Conservation (phyloP, 2,797 vertebrate species). For the Poliocrania exsul region DNA sequence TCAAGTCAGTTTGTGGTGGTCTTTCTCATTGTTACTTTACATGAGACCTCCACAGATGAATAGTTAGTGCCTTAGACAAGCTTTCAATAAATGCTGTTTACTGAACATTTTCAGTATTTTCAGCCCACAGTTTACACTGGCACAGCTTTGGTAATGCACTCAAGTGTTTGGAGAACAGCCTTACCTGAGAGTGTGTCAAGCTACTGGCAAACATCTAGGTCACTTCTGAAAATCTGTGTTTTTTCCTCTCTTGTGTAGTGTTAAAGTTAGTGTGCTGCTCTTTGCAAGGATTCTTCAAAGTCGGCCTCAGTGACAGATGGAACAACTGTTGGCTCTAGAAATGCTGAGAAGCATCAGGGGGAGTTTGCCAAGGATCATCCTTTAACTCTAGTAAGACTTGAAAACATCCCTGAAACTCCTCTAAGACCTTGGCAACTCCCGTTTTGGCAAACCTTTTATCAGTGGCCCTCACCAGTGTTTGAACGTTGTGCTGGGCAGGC, state of each 20-base stretch:
- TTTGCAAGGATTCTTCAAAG: constrained; percentile 72
- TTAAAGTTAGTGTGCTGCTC: constrained; percentile 55
- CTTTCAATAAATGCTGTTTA: constrained; percentile 33
- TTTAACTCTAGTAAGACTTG: constrained; percentile 70
- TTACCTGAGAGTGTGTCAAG: constrained; percentile 47
- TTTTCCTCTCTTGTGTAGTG: neutral
- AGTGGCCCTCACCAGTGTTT: constrained; percentile 56
- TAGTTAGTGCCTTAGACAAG: constrained; percentile 13
- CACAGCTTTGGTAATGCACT: constrained; percentile 9
- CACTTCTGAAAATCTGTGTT: constrained; percentile 43
- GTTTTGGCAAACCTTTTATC: constrained; percentile 64
- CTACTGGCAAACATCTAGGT: constrained; percentile 63
- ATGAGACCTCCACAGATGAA: neutral
- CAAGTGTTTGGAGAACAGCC: constrained; percentile 53
- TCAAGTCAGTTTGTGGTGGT: neutral
- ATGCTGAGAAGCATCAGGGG: constrained; percentile 54
- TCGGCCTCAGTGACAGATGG: constrained; percentile 66
- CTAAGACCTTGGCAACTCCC: constrained; percentile 65
- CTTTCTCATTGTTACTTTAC: neutral
- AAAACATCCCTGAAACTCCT: constrained; percentile 64
- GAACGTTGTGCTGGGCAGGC: constrained; percentile 11
- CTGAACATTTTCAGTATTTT: neutral
- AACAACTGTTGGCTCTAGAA: constrained; percentile 67
- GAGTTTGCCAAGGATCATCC: constrained; percentile 70
- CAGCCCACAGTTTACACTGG: constrained; percentile 48